Evolutionary conservation across 2,113 vertebrate species (phyloP).

Genomic region (Cettia cetti): DNA sequence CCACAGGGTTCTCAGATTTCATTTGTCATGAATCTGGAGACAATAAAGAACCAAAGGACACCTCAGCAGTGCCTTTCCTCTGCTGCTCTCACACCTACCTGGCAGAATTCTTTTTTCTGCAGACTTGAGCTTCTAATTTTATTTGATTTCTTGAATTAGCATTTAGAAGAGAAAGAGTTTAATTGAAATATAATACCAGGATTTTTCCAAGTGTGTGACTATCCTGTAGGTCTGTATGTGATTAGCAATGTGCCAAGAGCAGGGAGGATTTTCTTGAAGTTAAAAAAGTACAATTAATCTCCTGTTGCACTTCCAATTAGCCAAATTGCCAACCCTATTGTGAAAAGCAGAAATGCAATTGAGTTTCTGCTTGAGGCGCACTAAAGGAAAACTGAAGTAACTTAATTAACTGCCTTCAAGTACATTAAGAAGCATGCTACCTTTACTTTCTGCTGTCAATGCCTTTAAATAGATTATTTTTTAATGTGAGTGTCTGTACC

Average conservation of each 20-base stretch:
- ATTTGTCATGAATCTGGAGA: neutral
- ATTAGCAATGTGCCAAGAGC: constrained; percentile 34
- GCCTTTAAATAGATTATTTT: constrained; percentile 40
- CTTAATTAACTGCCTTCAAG: constrained; percentile 74
- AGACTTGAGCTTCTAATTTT: neutral
- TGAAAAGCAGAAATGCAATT: constrained; percentile 72
- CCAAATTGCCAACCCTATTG: constrained; percentile 75
- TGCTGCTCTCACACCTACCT: neutral
- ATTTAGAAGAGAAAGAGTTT: constrained; percentile 26
- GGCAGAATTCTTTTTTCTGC: neutral
- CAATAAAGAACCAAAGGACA: neutral
- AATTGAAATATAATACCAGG: constrained; percentile 28
- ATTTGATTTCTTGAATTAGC: constrained; percentile 15
- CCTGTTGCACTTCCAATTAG: constrained; percentile 75
- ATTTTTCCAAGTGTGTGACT: constrained; percentile 13
- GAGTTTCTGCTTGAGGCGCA: constrained; percentile 69
- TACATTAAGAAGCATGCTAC: constrained; percentile 46
- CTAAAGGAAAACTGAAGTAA: constrained; percentile 61
- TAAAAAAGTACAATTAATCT: constrained; percentile 76
- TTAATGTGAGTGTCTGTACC: neutral
- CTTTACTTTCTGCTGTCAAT: constrained; percentile 26
- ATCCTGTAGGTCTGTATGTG: neutral
- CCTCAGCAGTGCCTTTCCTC: neutral
- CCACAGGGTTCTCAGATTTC: neutral
- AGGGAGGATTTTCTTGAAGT: constrained; percentile 62